Base-by-base conservation (phyloP, 1,140 invertebrate species). In the Cydia amplana region DNA sequence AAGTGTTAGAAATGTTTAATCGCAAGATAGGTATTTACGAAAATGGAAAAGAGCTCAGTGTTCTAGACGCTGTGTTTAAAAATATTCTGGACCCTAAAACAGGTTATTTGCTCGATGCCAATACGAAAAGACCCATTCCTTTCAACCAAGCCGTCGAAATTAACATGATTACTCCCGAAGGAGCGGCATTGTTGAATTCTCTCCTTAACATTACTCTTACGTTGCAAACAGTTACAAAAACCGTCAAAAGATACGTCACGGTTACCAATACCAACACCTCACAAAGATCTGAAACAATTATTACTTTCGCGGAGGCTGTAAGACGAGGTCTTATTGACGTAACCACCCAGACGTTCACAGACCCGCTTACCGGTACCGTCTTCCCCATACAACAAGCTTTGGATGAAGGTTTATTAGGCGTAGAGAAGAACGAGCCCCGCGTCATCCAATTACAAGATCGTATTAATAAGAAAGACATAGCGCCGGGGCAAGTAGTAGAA, bases 301-400 rank as follows among this genome's bases (percentile, higher is more conserved):
- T 97, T 46, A 96, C 96, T 0, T 96, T 97, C 78, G 94, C 95
- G 9, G 97, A 97, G 82, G 97, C 97, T 9, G 92, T 97, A 32
- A 94, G 95, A 74, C 93, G 95, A 82, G 97, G 97, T 76, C 94
- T 98, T 46, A 96, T 99, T 77, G 96, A 98, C 90, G 96, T 97
- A 87, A 93, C 93, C 55, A 95, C 93, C 51, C 95, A 96, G 86
- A 96, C 96, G 1, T 98, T 98, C 88, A 96, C 94, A 55, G 96
- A 98, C 90, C 96, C 96, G 5, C 94, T 94, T 74, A 97, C 95
- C 23, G 96, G 96, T 28, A 94, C 95, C 83, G 94, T 95, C 7
- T 95, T 98, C 80, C 94, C 95, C 1, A 95, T 98, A 65, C 95
- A 97, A 85, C 96, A 97, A 89, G 98, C 97, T 0, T 94, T 98